A percentile compares a stretch with the other conserved stretches of the same genome.
These are phyloP conservation scores for Heterotis niloticus DNA, from an alignment of 2,113 vertebrate genomes.

Conservation along the genomic window DNA sequence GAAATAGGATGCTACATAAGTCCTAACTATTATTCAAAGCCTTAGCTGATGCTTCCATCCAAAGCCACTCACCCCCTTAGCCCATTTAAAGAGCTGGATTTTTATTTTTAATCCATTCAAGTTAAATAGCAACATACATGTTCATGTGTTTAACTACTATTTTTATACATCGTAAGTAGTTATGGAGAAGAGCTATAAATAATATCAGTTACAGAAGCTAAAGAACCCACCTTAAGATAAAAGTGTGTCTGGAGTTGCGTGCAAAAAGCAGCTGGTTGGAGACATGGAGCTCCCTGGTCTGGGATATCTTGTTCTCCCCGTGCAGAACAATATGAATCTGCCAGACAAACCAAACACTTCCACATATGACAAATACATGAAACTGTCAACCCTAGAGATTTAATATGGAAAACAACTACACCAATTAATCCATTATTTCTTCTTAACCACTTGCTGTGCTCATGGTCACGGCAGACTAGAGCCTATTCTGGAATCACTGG, in stretches of 20 bases:
- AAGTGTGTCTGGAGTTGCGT: slow-evolving; percentile 70
- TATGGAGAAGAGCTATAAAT: no score
- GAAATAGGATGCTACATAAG: no score
- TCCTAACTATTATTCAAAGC: no score
- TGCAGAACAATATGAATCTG: slow-evolving; percentile 71
- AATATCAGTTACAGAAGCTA: not conserved
- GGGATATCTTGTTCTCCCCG: slow-evolving; percentile 65
- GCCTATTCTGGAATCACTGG: not conserved
- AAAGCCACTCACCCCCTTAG: not conserved
- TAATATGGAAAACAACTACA: no score
- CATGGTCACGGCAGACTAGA: not conserved
- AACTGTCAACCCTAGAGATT: not conserved
- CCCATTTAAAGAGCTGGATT: no score
- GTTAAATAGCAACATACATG: no score
- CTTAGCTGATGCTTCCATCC: no score
- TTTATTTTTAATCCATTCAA: no score
- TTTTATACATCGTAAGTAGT: no score
- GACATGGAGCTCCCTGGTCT: slow-evolving; percentile 67
- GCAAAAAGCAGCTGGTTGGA: slow-evolving; percentile 64
- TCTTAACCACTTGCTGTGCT: not conserved
- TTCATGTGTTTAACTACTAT: no score
- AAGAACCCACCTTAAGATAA: slow-evolving; percentile 70
- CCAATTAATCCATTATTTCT: no score
- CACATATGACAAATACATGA: not conserved
- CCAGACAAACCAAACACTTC: not conserved